A percentile compares a stretch with the other conserved stretches of the same genome.
These are phyloP conservation scores for Drosophila gunungcola DNA, from an alignment of 1,140 invertebrate species.

Conservation along the genomic window DNA sequence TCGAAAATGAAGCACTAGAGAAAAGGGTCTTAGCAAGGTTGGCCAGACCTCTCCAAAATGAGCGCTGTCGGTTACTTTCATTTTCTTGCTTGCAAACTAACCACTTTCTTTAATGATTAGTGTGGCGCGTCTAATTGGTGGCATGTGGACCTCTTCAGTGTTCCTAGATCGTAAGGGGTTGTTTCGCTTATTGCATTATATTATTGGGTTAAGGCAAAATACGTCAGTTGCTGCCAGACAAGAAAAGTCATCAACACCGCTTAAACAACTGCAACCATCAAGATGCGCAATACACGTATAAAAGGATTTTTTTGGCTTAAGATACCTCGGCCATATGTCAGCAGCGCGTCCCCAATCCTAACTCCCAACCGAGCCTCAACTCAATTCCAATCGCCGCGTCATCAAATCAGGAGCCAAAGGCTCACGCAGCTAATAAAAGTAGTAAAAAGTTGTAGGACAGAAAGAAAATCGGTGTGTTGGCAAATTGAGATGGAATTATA, in stretches of 20 bases:
- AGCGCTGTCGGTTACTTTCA: slow-evolving; percentile 65
- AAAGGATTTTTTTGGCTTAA: slow-evolving; percentile 63
- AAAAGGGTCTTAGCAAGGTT: slow-evolving; percentile 36
- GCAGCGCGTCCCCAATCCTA: slow-evolving; percentile 11
- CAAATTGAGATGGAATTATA: slow-evolving; percentile 69
- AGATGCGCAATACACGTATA: slow-evolving; percentile 42
- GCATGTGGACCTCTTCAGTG: slow-evolving; percentile 49
- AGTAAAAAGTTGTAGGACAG: slow-evolving; percentile 62
- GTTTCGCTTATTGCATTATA: slow-evolving; percentile 60
- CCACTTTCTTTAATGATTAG: slow-evolving; percentile 51
- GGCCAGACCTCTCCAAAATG: slow-evolving; percentile 1
- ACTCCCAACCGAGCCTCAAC: slow-evolving; percentile 49
- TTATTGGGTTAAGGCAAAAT: slow-evolving; percentile 29
- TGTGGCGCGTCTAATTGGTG: slow-evolving; percentile 68
- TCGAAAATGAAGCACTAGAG: slow-evolving; percentile 24
- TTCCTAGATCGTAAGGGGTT: slow-evolving; percentile 49
- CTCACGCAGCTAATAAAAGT: slow-evolving; percentile 64
- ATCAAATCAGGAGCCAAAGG: slow-evolving; percentile 73
- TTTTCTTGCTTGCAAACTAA: slow-evolving; percentile 49
- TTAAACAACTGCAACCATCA: slow-evolving; percentile 38
- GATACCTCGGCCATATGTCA: slow-evolving; percentile 47
- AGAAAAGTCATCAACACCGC: slow-evolving; percentile 59
- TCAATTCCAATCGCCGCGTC: slow-evolving; percentile 47
- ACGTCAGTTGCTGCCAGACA: slow-evolving; percentile 49
- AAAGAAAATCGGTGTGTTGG: slow-evolving; percentile 30